Conservation (phyloP, 1,140 invertebrate genomes). For the Acarapis woodi region DNA sequence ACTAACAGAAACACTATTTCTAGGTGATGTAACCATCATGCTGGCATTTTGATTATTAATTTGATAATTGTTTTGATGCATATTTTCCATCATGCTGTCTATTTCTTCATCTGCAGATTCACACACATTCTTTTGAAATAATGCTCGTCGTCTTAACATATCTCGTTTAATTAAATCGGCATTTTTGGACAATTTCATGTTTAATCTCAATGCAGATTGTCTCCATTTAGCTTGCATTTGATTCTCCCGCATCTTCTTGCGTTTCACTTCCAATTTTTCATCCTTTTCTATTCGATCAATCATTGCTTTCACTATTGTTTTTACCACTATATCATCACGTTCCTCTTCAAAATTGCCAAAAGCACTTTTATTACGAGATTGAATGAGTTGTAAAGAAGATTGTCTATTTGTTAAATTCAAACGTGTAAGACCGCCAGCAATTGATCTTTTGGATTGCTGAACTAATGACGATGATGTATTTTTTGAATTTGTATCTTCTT, state of each 20-base stretch:
- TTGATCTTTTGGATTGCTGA: neutral
- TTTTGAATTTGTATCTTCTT: constrained; percentile 21
- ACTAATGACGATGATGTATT: neutral
- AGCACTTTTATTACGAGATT: neutral
- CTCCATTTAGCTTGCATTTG: constrained; percentile 17
- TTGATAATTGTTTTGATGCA: neutral
- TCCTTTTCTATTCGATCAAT: constrained; percentile 20
- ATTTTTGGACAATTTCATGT: constrained; percentile 33
- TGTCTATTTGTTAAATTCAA: neutral
- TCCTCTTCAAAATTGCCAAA: neutral
- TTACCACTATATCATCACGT: constrained; percentile 16
- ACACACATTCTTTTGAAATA: constrained; percentile 62
- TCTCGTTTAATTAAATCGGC: constrained; percentile 78
- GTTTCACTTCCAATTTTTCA: constrained; percentile 15
- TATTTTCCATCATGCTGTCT: constrained; percentile 13
- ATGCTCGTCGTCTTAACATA: constrained; percentile 51
- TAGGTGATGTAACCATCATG: neutral
- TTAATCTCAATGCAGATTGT: constrained; percentile 16
- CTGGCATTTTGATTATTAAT: neutral
- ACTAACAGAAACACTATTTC: neutral
- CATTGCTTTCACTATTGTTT: constrained; percentile 17
- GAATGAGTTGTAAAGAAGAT: neutral
- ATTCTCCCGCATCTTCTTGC: constrained; percentile 13
- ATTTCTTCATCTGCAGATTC: constrained; percentile 19
- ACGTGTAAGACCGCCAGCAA: neutral